Evolutionary conservation across 1,140 invertebrate genomes (phyloP).

Genomic region (Caenorhabditis brenneri): DNA sequence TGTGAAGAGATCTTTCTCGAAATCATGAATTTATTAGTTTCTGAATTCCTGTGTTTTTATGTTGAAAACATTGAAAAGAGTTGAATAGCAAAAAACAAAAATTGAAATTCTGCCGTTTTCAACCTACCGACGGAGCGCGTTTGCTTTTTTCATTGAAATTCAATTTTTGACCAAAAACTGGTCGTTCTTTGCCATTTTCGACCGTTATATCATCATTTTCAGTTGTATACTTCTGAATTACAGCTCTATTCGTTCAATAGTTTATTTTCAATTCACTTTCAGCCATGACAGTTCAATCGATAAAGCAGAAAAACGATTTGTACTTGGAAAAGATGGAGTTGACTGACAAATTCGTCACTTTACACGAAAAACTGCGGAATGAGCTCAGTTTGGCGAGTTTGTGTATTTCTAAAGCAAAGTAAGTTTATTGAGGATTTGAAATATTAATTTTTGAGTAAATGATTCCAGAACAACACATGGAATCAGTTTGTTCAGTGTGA

Average conservation of each 20-base stretch:
- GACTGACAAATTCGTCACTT: neutral
- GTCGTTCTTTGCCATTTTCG: neutral
- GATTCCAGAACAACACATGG: constrained; percentile 6
- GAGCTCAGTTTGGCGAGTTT: constrained; percentile 14
- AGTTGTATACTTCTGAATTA: too few relatives aligned
- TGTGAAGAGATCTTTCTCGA: neutral
- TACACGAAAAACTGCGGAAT: neutral
- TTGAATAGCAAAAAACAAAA: too few relatives aligned
- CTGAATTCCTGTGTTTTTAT: neutral
- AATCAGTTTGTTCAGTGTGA: constrained; percentile 6
- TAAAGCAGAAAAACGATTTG: neutral
- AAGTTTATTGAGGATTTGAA: neutral
- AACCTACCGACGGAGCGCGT: neutral
- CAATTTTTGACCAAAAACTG: neutral
- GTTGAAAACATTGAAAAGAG: too few relatives aligned
- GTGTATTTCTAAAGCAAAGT: constrained; percentile 45
- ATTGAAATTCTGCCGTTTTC: neutral
- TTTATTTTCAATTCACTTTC: neutral
- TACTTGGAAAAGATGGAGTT: constrained; percentile 17
- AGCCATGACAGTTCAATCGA: neutral
- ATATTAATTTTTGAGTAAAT: neutral
- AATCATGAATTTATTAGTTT: too few relatives aligned
- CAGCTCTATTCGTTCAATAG: neutral
- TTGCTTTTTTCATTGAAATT: neutral
- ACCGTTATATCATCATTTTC: neutral